Base-by-base conservation (phyloP, 2,888 invertebrate genomes). In the Xylota sylvarum region DNA sequence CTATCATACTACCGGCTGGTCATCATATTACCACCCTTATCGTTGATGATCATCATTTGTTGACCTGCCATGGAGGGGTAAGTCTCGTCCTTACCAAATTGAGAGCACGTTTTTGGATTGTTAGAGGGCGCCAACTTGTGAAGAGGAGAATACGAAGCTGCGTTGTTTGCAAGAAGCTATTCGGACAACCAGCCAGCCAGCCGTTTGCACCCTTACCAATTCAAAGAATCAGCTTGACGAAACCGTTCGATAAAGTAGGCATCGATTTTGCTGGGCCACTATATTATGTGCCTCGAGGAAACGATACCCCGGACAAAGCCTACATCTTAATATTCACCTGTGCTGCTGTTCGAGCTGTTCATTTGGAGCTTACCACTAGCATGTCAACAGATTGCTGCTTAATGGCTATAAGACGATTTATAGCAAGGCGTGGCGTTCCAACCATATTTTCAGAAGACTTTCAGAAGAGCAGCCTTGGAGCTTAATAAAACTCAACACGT, bases 341-440 rank as follows among this genome's bases (percentile, higher is more conserved):
- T 23, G 77, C 77, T 6, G 82, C 62, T 46, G 19, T 80, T 4
- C 62, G 80, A 10, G 65, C 65, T 10, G 32, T 80, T 23, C 80
- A 85, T 67, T 69, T 80, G 14, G 80, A 85, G n/a, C 27, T 85
- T 7, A 40, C 50, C 7, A 32, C 58, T 70, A 32, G 62, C 78
- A 7, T 58, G 55, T 19, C 14, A n/a, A n/a, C n/a, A n/a, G n/a
- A n/a, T n/a, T n/a, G n/a, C n/a, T n/a, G n/a, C n/a, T n/a, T n/a
- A n/a, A n/a, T n/a, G n/a, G n/a, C n/a, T n/a, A n/a, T n/a, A n/a
- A n/a, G n/a, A n/a, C n/a, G n/a, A n/a, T n/a, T n/a, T n/a, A n/a
- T n/a, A n/a, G n/a, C n/a, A n/a, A n/a, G n/a, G n/a, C n/a, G 62
- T 14, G 69, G 69, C 2, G 10, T 37, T 23, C 60, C 69, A 23